Evolutionary conservation across 2,888 invertebrate genomes (phyloP).

Genomic region (Ptilodon capucinus): DNA sequence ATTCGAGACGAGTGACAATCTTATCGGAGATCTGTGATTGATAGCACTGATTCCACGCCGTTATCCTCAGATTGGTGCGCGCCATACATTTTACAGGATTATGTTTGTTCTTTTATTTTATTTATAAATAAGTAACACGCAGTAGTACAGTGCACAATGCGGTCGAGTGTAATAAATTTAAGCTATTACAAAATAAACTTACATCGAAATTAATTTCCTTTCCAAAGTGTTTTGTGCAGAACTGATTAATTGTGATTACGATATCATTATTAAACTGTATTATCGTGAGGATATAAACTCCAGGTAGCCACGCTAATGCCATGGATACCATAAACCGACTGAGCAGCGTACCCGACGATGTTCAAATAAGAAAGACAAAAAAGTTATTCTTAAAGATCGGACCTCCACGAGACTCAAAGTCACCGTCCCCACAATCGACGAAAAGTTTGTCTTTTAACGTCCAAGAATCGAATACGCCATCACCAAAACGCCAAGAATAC

Average conservation of each 20-base stretch:
- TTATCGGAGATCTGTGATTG: slow-evolving; percentile 28
- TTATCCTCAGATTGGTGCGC: neutral
- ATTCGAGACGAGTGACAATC: slow-evolving; percentile 19
- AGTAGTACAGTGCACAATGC: neutral
- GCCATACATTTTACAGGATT: neutral
- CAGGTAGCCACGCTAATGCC: neutral
- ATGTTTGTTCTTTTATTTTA: neutral
- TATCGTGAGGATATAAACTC: too few relatives aligned
- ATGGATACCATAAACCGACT: neutral
- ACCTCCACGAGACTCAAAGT: neutral
- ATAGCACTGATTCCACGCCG: slow-evolving; percentile 27
- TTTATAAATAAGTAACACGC: neutral
- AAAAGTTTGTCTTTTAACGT: neutral
- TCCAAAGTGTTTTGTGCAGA: too few relatives aligned
- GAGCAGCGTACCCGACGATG: neutral
- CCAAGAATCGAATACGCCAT: neutral
- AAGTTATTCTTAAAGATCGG: neutral
- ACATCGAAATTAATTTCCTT: too few relatives aligned
- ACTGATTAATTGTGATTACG: neutral
- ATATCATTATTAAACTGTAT: neutral
- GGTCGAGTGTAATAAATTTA: neutral
- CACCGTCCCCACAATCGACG: neutral
- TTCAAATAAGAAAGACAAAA: neutral
- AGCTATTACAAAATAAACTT: too few relatives aligned
- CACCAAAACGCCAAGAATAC: neutral